Evolutionary conservation across 2,113 vertebrate species (phyloP), one percentile per base, ranked within the genome.

Genomic region (Limanda limanda): DNA sequence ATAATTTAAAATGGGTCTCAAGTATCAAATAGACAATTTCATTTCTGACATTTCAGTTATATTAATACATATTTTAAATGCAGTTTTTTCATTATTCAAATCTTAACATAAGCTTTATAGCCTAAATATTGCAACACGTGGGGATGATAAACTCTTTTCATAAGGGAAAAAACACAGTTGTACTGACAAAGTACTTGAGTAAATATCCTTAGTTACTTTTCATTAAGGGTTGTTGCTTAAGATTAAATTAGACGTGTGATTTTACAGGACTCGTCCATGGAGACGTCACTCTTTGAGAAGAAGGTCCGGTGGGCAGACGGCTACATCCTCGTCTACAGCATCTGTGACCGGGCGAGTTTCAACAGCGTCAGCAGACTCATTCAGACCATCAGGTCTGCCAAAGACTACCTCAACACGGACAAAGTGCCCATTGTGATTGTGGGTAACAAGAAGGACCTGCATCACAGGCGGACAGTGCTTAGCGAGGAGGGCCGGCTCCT

Each of bases 281-380:
- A 93, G 68, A 85, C 81, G 9, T 91, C 94, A 1, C 87, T 90
- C 0, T 93, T 94, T 74, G 92, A 95, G 64, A 96, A 96, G 82
- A 93, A 94, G 76, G 87, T 96, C 78, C 95, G 95, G 64, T 97
- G 96, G 96, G 96, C 96, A 1, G 95, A 97, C 48, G 93, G 95
- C 63, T 96, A 95, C 70, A 82, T 97, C 47, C 88, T 97, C 18
- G 95, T 96, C 65, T 97, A 96, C 91, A 97, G 96, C 89, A 96
- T 97, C 91, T 96, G 95, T 0, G 96, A 97, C 89, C 88, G 95
- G 17, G 94, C 93, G 79, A 97, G 96, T 82, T 97, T 97, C 87
- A 95, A 94, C 82, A 73, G 91, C 12, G 86, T 96, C 62, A 88
- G 91, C 57, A 92, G 92, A 68, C 94, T 95, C 65, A 68, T 97